These are phyloP conservation scores for Antheraea assamensis DNA, from an alignment of 2,888 invertebrate genomes.

Conservation along the genomic window DNA sequence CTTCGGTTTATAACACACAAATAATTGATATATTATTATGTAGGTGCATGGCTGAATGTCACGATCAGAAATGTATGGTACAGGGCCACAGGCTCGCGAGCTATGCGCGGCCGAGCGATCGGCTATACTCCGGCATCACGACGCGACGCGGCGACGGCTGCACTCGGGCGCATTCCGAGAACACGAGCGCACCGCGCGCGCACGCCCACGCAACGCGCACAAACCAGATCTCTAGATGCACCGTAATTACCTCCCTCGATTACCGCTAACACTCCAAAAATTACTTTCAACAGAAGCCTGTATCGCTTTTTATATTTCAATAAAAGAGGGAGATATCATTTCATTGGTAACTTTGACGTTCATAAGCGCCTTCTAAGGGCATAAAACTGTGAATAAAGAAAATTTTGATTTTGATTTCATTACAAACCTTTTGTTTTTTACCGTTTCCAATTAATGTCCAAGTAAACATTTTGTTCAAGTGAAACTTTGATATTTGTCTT, in stretches of 20 bases:
- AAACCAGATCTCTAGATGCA: slow-evolving; percentile 34
- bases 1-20: not conserved
- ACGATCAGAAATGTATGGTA: slow-evolving; percentile 42
- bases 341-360: too few species aligned
- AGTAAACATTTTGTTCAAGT: not conserved
- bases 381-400: too few species aligned
- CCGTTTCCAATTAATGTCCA: not conserved
- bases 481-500: not conserved
- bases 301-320: not conserved
- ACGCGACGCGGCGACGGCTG: too few species aligned
- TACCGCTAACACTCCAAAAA: slow-evolving; percentile 24
- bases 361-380: too few species aligned
- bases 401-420: too few species aligned
- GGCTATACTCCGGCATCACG: slow-evolving; percentile 27
- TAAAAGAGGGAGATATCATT: not conserved
- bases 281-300: not conserved
- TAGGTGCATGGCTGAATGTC: slow-evolving; percentile 34
- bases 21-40: slow-evolving; percentile 1
- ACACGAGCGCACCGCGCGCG: slow-evolving; percentile 24
- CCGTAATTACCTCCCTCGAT: slow-evolving; percentile 38
- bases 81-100: slow-evolving; percentile 38
- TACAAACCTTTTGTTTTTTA: too few species aligned
- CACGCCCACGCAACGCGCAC: slow-evolving; percentile 46
- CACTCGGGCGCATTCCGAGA: slow-evolving; percentile 13
- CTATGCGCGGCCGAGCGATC: slow-evolving; percentile 45